Conservation (phyloP, 2,797 vertebrate species). For the Esox masquinongy region DNA sequence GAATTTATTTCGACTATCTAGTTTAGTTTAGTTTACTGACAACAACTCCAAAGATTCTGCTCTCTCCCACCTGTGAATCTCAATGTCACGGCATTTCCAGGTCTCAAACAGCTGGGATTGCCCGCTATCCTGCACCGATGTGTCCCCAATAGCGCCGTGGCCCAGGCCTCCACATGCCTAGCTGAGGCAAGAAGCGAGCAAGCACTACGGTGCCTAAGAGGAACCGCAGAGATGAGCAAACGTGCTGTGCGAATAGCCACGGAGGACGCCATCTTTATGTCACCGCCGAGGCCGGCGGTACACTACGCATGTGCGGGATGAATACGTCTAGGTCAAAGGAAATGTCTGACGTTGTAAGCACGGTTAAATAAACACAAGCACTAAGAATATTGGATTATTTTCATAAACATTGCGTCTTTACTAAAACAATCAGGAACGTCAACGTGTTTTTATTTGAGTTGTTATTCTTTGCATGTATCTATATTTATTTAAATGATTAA, state of each 20-base stretch:
- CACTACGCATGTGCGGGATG: constrained; percentile 50
- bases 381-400: not conserved
- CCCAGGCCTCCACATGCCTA: constrained; percentile 40
- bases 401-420: not conserved
- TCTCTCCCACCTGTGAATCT: constrained; percentile 61
- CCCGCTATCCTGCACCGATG: constrained; percentile 20
- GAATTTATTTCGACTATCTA: not conserved
- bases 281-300: constrained; percentile 1
- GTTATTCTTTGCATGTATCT: not conserved
- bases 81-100: constrained; percentile 61
- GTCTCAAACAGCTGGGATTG: constrained; percentile 21
- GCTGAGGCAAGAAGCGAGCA: constrained; percentile 22
- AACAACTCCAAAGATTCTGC: constrained; percentile 11
- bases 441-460: not conserved
- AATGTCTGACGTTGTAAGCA: not conserved
- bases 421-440: not conserved
- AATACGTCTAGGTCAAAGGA: not conserved
- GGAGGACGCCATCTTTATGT: constrained; percentile 78
- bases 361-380: not conserved
- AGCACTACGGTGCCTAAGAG: constrained; percentile 41
- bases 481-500: too few species aligned
- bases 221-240: constrained; percentile 58
- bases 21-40: not conserved
- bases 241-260: constrained; percentile 63
- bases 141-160: constrained; percentile 4